Base-by-base conservation (phyloP, 2,113 vertebrate genomes). In the Tetraodon nigroviridis region DNA sequence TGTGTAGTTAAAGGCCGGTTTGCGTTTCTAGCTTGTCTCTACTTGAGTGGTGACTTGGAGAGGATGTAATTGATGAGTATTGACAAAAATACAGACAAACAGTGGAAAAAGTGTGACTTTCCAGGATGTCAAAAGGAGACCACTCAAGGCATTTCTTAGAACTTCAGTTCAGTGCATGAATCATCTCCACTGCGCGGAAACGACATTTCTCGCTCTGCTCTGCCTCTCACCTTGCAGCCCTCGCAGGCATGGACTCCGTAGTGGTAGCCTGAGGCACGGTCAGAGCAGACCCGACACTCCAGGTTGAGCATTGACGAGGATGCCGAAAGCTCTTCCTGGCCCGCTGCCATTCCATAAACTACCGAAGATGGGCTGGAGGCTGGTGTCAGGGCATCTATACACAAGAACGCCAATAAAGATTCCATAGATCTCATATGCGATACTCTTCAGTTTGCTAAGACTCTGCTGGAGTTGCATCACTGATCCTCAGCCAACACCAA, bases 181-280 rank as follows among this genome's bases (percentile, higher is more conserved):
- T 46, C 44, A 16, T 46, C 14, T 2, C n/a, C 15, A n/a, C 15
- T 46, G 44, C 7, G 42, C 13, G 12, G 42, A 5, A 7, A 47
- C 7, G 7, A 11, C 18, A n/a, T 41, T 2, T 45, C 37, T 27
- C 18, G 8, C 15, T 15, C 17, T 12, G 27, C 44, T 45, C 10
- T 19, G 5, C 1, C 7, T 50, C 65, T 80, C 89, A 99, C 97
- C 95, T 98, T 99, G 89, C 97, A 99, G 79, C 97, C 97, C 84
- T 99, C 97, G 63, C 97, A 99, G 7, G 97, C 97, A 14, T 99
- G 96, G 8, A 99, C 96, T 37, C 97, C 96, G 0, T 99, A 99
- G 84, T 99, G 97, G 84, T 95, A 99, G 61, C 97, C 96, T 0
- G 96, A 98, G 64, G 97, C 96, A 10, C 93, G 95, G 90, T 98